Evolutionary conservation across 1,140 invertebrate genomes (phyloP), one percentile per base, ranked within the genome.

Genomic region (Hypothenemus hampei): DNA sequence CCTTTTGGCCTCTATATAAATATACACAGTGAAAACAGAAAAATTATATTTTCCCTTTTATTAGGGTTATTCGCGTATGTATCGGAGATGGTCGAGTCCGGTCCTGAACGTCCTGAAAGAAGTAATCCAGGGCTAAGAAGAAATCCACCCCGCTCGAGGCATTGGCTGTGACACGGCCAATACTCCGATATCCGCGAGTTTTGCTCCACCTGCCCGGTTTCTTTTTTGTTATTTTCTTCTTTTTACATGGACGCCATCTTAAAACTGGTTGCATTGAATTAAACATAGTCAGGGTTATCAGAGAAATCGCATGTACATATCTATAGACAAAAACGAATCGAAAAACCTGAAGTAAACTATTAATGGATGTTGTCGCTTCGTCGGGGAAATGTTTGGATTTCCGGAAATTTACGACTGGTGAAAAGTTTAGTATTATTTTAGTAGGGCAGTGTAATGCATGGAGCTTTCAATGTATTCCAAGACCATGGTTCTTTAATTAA

Each of bases 91-190:
- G 6, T 29, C 26, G 6, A 29, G n/a, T 29, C 6, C 26, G 26
- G n/a, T 29, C n/a, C n/a, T 29, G 26, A 13, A 13, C 3, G 22
- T 19, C 45, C 36, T 6, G 8, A 13, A 8, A 7, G 22, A 48
- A 48, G n/a, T 48, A 48, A 48, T 48, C 45, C 45, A n/a, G 5
- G 22, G 45, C 45, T 36, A 48, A 48, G 45, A 48, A 45, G n/a
- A n/a, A 45, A 46, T 46, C 36, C 52, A 10, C n/a, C 52, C 43
- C 52, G 18, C 52, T 46, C 52, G 35, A 24, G 33, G 56, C 56
- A 58, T 58, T 58, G 56, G 56, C 48, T 58, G 56, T 46, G 47
- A 58, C 56, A 58, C 48, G 48, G 48, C 56, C 56, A 58, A 58
- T 58, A 58, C 56, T 58, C 56, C 48, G 40, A 58, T 50, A 50